These are phyloP conservation scores for Anthoptus insignis DNA, from an alignment of 2,888 invertebrate species.

Conservation along the genomic window DNA sequence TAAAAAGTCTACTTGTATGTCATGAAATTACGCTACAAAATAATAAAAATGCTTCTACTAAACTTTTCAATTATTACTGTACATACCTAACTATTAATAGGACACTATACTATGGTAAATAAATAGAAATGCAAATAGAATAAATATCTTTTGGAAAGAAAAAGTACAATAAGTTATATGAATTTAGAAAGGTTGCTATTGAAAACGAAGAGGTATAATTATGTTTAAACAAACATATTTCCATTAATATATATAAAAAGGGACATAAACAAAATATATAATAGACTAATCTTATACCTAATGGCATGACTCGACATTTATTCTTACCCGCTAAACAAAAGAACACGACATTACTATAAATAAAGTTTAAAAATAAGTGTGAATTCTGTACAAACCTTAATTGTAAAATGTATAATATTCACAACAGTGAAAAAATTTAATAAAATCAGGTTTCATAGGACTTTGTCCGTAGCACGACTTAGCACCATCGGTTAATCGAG, in stretches of 20 bases:
- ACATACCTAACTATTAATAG: constrained; percentile 4
- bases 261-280: neutral
- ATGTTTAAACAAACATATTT: no score
- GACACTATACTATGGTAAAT: neutral
- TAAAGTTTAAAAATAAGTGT: constrained; percentile 59
- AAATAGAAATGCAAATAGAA: constrained; percentile 19
- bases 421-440: constrained; percentile 72
- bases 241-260: no score
- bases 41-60: neutral
- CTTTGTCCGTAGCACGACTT: constrained; percentile 81
- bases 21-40: neutral
- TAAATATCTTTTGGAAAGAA: no score
- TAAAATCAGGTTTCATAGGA: constrained; percentile 75
- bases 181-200: no score
- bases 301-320: constrained; percentile 84
- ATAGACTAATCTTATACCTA: constrained; percentile 69
- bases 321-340: constrained; percentile 66
- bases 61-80: neutral
- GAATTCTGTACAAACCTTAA: constrained; percentile 77
- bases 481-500: constrained; percentile 75
- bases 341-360: constrained; percentile 57
- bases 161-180: no score
- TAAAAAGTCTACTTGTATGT: neutral
- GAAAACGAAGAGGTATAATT: no score
- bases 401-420: constrained; percentile 66